Evolutionary conservation across 1,140 invertebrate genomes (phyloP), one percentile per base, ranked within the genome.

Genomic region (Drosophila rhopaloa): DNA sequence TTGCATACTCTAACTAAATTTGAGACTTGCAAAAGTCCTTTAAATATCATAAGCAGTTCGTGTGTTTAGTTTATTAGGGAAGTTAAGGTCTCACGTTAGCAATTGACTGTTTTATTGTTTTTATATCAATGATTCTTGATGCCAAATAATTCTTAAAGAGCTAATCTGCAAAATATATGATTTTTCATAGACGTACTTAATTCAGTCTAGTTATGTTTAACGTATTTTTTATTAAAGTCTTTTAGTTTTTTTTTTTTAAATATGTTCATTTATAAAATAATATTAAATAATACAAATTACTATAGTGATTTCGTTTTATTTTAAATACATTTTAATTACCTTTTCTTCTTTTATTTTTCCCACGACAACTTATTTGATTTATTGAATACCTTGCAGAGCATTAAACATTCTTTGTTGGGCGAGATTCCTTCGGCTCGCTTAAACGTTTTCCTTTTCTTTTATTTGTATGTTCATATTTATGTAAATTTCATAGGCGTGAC

Each of bases 401-500:
- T 19, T 14, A 1, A 5, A 8, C 14, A 40, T 41, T 27, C 38
- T 35, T 24, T 9, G 8, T 3, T 13, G 5, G 14, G 5, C 16
- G 9, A 1, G 40, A 32, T n/a, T 13, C 9, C 16, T 63, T 27
- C 8, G 16, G 24, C 13, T 13, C 5, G 16, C 4, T 35, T 13
- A 46, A 35, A 24, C 54, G 50, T 55, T 72, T 65, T 56, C 29
- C 35, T 32, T 32, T 46, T 54, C 16, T 29, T 43, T 55, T 66
- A 48, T 50, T 56, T 57, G 37, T 58, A 41, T 74, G 53, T 62
- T 68, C 57, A 79, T 76, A 65, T 72, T 60, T 79, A 83, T 83
- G 81, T 60, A 83, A 76, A 83, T 83, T 62, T 76, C 14, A 60
- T 67, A 56, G 81, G 81, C 81, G 81, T 80, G 81, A 76, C 81